Evolutionary conservation across 2,888 invertebrate species (phyloP).

Genomic region (Yponomeuta malinellus): DNA sequence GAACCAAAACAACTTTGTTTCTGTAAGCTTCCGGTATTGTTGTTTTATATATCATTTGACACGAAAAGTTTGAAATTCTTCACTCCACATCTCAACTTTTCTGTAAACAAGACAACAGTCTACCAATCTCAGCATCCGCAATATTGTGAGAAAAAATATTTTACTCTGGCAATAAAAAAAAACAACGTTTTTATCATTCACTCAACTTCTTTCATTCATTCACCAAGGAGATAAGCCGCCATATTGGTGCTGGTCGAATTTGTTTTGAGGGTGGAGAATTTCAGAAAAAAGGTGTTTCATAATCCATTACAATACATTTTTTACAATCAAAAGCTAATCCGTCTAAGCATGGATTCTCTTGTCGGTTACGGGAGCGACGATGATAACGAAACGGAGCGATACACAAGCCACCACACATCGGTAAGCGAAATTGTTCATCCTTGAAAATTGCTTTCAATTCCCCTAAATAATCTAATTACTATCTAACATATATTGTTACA

Average conservation of each 20-base stretch:
- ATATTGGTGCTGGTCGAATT: not conserved
- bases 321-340: not conserved
- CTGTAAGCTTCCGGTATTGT: not conserved
- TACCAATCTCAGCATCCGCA: no score
- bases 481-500: not conserved
- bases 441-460: not conserved
- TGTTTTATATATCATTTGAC: no score
- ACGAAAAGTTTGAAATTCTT: no score
- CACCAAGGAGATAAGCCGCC: not conserved
- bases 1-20: not conserved
- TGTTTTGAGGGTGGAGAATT: not conserved
- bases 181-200: not conserved
- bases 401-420: conserved; percentile 43
- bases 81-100: no score
- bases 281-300: not conserved
- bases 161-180: not conserved
- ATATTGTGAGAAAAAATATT: not conserved
- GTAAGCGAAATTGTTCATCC: conserved; percentile 39
- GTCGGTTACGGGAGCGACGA: conserved; percentile 88
- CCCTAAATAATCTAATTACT: not conserved
- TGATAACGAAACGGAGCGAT: conserved; percentile 76
- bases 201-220: not conserved
- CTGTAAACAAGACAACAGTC: no score
- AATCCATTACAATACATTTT: not conserved
- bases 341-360: conserved; percentile 80